Conservation (phyloP, 2,888 invertebrate genomes). For the Argyresthia goedartella region DNA sequence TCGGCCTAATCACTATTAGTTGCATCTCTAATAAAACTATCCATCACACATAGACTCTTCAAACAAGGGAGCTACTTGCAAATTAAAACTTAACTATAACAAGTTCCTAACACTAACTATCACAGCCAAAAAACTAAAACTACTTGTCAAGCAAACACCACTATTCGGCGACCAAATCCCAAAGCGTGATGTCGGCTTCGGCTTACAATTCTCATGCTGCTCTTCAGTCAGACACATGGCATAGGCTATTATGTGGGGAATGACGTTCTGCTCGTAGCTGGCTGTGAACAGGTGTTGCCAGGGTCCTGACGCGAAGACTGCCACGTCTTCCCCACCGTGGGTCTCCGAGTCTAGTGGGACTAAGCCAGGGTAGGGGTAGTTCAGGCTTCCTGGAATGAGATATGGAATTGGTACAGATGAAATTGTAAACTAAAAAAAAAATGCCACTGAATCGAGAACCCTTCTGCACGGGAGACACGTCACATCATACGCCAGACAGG, state of each 20-base stretch:
- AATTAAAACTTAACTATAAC: background rate
- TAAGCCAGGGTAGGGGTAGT: conserved; percentile 71
- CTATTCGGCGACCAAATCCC: conserved; percentile 5
- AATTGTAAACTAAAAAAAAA: background rate
- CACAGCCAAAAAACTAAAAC: conserved; percentile 13
- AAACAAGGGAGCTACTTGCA: no score
- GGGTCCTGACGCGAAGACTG: conserved; percentile 79
- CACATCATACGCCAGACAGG: no score
- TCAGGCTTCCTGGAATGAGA: conserved; percentile 41
- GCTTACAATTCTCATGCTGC: conserved; percentile 48
- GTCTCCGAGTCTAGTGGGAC: conserved; percentile 76
- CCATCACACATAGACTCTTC: no score
- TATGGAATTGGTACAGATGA: background rate
- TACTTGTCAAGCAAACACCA: conserved; percentile 7
- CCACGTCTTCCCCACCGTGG: conserved; percentile 85
- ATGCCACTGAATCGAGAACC: background rate
- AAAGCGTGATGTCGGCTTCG: conserved; percentile 13
- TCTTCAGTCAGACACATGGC: conserved; percentile 76
- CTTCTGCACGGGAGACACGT: no score
- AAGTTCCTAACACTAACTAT: conserved; percentile 6
- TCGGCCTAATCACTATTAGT: no score
- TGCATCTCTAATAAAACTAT: no score
- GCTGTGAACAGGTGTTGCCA: conserved; percentile 86
- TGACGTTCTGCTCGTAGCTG: conserved; percentile 81
- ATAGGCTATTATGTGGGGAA: conserved; percentile 82